Base-by-base conservation (phyloP, 1,140 invertebrate genomes). In the Adelges cooleyi region DNA sequence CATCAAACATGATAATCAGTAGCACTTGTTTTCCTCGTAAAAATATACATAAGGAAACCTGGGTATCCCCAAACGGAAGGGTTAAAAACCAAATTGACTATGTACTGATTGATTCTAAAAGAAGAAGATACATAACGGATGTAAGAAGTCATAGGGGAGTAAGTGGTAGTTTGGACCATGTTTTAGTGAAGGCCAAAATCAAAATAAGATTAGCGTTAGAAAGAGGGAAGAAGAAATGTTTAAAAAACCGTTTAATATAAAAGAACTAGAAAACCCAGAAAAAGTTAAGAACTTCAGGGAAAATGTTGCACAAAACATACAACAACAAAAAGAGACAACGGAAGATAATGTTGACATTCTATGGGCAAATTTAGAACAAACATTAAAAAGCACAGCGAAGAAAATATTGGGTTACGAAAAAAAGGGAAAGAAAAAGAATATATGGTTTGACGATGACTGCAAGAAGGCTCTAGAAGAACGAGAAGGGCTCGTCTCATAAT, bases 1-100 rank as follows among this genome's bases (percentile, higher is more conserved):
- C 44, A 48, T 48, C 17, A 48, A 48, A 48, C 17, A 48, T 48
- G 44, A 62, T 20, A 38, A 25, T 62, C 13, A 25, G 6, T 25
- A 38, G 27, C 17, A 62, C 56, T 17, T 42, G 40, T 11, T 69
- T 72, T 25, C 67, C 68, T 46, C 46, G 59, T n/a, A 70, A 62
- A 65, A 48, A 70, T 18, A 70, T 71, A 33, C 69, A 72, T 56
- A 70, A 69, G 59, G 66, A 22, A 11, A 71, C 66, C 4, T 70
- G 68, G 70, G n/a, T 11, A 11, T 66, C 69, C 3, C 68, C 68
- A 46, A 42, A 42, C 5, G 40, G 40, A 42, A 42, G 8, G 40
- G 40, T 42, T 42, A 33, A 48, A 20, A 68, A 68, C 33, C 67
- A 69, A 68, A 69, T 69, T 53, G 65, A 70, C 40, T 66, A 69